Evolutionary conservation across 2,888 invertebrate genomes (phyloP).

Genomic region (Campoplex nolae): DNA sequence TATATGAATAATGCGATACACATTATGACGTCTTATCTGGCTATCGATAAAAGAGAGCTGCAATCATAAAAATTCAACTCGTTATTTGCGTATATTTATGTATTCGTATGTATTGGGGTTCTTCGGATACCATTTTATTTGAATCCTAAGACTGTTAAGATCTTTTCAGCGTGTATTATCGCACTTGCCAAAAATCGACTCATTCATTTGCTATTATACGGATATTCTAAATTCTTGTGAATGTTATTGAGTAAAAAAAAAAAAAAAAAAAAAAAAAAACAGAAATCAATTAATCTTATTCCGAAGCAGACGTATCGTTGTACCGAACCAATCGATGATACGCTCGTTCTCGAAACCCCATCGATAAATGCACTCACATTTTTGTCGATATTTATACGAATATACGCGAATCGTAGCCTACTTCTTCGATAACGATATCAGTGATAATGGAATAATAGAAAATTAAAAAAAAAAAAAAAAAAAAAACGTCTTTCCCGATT

Average conservation of each 20-base stretch:
- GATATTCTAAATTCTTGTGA: not conserved
- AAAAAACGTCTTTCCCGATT: conserved; percentile 68
- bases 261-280: conserved; percentile 11
- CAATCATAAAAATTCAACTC: not conserved
- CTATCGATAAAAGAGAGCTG: conserved; percentile 49
- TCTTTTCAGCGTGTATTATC: not conserved
- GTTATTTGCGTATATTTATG: conserved; percentile 4
- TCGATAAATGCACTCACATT: not conserved
- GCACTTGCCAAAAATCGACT: not conserved
- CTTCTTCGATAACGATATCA: conserved; percentile 60
- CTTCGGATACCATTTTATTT: not conserved
- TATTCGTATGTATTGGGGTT: not conserved
- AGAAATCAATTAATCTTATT: not conserved
- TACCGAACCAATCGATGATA: not conserved
- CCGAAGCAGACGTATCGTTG: not conserved
- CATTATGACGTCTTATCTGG: conserved; percentile 44
- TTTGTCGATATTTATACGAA: not conserved
- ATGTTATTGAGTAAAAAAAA: no score
- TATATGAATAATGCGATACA: conserved; percentile 49
- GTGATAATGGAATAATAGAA: conserved; percentile 69
- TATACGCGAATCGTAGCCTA: conserved; percentile 40
- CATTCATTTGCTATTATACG: not conserved
- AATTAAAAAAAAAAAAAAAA: conserved; percentile 31
- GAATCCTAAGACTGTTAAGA: not conserved
- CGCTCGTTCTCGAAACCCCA: not conserved